Base-by-base conservation (phyloP, 2,888 invertebrate species). In the Spodoptera exigua region DNA sequence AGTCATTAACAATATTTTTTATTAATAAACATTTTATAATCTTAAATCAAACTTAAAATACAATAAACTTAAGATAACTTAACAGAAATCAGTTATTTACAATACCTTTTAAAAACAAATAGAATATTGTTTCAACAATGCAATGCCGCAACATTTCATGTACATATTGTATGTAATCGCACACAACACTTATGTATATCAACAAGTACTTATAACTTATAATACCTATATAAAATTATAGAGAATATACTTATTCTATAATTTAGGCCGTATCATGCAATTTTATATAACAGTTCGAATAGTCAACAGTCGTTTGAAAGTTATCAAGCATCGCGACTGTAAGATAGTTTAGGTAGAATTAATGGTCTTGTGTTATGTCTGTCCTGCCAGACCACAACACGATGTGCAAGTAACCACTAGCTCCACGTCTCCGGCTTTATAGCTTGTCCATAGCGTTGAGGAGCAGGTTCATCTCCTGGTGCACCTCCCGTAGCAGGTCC, bases 401-500 rank as follows among this genome's bases (percentile, higher is more conserved):
- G 34, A 7, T 53, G 32, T 0, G 0, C n/a, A 36, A 7, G 21
- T 10, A 39, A 21, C n/a, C n/a, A 27, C 13, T 9, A n/a, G 12
- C 21, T 3, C 10, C 17, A 9, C 5, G 3, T 12, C 21, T 14
- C 11, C 11, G 5, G 5, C 9, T 10, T 58, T 87, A 96, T 66
- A 97, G 84, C 88, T 97, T 97, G 58, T 94, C 95, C 86, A 98
- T 95, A 7, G 97, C 96, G 79, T 97, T 97, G 76, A 96, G 95
- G 13, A 98, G 92, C 51, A 97, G 95, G 71, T 96, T 96, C 88
- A 98, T 96, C 88, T 98, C 98, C 70, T 96, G 95, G 78, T 96
- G 96, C 11, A 98, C 96, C 75, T 97, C 97, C 32, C 95, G 94
- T 56, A 99, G 96, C 11, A 99, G 95, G 70, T 97, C 96, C 72